phyloP scores from a whole-genome alignment of 2,113 vertebrate genomes.

The Platycercus adscitus region DNA sequence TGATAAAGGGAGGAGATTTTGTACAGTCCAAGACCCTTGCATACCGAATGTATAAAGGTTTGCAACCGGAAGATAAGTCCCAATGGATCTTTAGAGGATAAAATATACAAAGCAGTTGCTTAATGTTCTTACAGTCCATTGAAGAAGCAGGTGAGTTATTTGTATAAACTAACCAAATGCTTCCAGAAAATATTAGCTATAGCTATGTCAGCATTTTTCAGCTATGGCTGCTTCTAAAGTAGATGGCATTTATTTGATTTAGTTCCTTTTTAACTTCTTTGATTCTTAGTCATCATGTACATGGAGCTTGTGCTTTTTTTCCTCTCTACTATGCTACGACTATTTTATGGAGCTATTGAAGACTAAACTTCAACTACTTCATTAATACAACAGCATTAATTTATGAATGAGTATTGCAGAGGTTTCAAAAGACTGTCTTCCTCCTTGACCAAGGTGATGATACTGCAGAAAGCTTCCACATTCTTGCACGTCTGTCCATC shows the following conservation, averaged over 20 bases:
- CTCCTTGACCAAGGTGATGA: conserved; percentile 8
- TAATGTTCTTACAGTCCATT: background rate
- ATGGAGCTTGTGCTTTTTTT: background rate
- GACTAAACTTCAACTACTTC: background rate
- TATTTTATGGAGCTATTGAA: background rate
- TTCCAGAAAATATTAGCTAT: background rate
- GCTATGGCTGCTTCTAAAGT: background rate
- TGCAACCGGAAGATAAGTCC: background rate
- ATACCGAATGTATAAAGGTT: background rate
- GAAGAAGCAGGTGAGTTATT: background rate
- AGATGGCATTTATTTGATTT: background rate
- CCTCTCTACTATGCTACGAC: background rate
- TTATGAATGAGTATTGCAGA: background rate
- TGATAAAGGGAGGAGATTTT: background rate
- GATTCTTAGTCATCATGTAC: background rate
- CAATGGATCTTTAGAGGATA: background rate
- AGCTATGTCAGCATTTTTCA: background rate
- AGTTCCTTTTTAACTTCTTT: background rate
- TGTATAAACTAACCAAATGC: background rate
- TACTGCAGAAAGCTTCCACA: background rate
- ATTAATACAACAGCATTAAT: background rate
- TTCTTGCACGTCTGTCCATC: background rate
- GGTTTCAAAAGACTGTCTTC: background rate
- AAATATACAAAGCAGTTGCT: background rate
- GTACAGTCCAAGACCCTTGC: background rate